Percentiles rank a stretch among this genome's conserved stretches.
Evolutionary conservation across 2,113 vertebrate genomes (phyloP).

Genomic region (Rallus limicola): DNA sequence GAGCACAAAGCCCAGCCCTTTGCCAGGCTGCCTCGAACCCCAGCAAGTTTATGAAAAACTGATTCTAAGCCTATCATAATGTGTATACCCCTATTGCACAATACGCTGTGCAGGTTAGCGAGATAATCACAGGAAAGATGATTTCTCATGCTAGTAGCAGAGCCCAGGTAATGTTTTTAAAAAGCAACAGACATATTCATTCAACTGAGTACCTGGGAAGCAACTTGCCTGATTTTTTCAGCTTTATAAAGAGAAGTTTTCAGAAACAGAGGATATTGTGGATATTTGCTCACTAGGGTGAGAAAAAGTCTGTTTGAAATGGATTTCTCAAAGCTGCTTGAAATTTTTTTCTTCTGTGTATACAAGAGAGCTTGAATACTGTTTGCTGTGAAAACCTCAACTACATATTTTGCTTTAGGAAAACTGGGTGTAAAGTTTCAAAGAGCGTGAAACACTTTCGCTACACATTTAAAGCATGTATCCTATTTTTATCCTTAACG

Average conservation of each 20-base stretch:
- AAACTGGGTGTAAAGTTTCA: not conserved
- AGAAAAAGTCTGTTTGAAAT: not conserved
- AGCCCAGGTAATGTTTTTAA: not conserved
- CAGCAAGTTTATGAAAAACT: not conserved
- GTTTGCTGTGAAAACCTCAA: not conserved
- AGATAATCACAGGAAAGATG: not conserved
- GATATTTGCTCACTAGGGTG: too few species aligned
- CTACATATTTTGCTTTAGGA: not conserved
- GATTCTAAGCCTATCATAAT: not conserved
- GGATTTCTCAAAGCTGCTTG: not conserved
- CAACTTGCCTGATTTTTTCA: not conserved
- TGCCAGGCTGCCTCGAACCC: not conserved
- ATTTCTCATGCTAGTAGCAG: not conserved
- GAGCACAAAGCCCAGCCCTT: not conserved
- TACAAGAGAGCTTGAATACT: not conserved
- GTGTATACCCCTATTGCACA: too few species aligned
- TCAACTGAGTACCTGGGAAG: not conserved
- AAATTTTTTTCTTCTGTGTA: not conserved
- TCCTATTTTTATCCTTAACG: not conserved
- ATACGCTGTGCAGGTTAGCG: rapidly evolving
- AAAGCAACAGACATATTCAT: not conserved
- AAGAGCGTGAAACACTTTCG: not conserved
- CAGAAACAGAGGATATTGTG: not conserved
- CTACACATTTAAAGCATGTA: not conserved
- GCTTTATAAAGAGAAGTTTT: not conserved